Evolutionary conservation across 2,797 vertebrate species (phyloP).

Genomic region (Pampus argenteus): DNA sequence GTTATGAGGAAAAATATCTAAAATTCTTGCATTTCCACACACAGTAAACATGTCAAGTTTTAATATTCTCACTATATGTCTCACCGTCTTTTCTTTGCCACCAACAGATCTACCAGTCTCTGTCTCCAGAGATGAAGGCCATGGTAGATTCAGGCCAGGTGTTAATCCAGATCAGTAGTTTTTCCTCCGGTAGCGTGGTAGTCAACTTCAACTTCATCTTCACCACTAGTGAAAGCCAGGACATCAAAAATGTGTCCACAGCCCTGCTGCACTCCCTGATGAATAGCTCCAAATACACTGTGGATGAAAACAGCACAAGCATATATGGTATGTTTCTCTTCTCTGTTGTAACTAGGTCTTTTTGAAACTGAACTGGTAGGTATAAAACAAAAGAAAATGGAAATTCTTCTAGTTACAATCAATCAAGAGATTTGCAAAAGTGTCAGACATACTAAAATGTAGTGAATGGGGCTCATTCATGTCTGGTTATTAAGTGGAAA

Average conservation of each 20-base stretch:
- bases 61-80: background rate
- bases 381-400: background rate
- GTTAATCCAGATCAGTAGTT: constrained; percentile 76
- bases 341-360: background rate
- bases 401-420: too few species aligned
- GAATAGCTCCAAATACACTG: constrained; percentile 76
- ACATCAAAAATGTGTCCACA: constrained; percentile 68
- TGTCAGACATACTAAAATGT: background rate
- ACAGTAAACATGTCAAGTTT: background rate
- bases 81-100: constrained; percentile 1
- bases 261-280: constrained; percentile 79
- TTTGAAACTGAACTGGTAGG: background rate
- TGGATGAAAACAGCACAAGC: constrained; percentile 74
- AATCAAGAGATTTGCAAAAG: constrained; percentile 1
- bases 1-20: background rate
- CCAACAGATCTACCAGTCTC: constrained; percentile 79
- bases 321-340: constrained; percentile 76
- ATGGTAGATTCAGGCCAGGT: constrained; percentile 81
- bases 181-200: constrained; percentile 84
- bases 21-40: background rate
- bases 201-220: constrained; percentile 83
- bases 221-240: constrained; percentile 51
- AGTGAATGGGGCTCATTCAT: background rate
- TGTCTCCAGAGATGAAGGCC: constrained; percentile 70
- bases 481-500: background rate